Evolutionary conservation across 1,140 invertebrate genomes (phyloP), one percentile per base, ranked within the genome.

Genomic region (Eriocheir sinensis): DNA sequence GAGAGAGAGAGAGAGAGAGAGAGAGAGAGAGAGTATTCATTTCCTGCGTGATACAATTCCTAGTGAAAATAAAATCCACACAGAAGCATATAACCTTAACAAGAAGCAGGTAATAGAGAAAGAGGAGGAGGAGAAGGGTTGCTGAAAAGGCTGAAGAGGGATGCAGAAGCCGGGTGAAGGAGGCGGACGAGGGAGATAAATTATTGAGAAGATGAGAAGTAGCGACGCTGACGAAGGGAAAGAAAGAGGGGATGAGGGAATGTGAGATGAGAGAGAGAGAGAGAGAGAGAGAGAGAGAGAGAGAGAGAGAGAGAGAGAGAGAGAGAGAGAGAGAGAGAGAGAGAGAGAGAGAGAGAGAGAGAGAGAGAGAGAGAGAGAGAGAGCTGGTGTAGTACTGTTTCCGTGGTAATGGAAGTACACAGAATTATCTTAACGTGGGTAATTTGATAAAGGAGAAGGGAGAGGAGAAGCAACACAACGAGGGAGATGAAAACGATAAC

Each of bases 1-100:
- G 60, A 72, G 60, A 72, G 60, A 72, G 60, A 72, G 60, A 72
- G 60, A 72, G 60, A 72, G 60, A 72, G 60, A 72, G 60, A 72
- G 60, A 72, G 60, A 72, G 60, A 72, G 60, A 72, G 60, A 72
- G 60, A 72, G 60, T 6, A 72, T 72, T n/a, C 60, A 72, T n/a
- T n/a, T n/a, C n/a, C n/a, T n/a, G n/a, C n/a, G n/a, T n/a, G n/a
- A n/a, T n/a, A n/a, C n/a, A n/a, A n/a, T n/a, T n/a, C n/a, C n/a
- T n/a, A n/a, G 27, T 4, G 60, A n/a, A 72, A n/a, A n/a, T 72
- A 72, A 72, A 72, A 72, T 2, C n/a, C n/a, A n/a, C 21, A 15
- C 6, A n/a, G 60, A n/a, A 72, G n/a, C 60, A 72, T n/a, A 72
- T n/a, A 72, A 72, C 48, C n/a, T 53, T 2, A 53, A 3, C 2